A percentile compares a stretch with the other conserved stretches of the same genome.
Evolutionary conservation across 1,140 invertebrate species (phyloP).

Genomic region (Sinella curviseta): DNA sequence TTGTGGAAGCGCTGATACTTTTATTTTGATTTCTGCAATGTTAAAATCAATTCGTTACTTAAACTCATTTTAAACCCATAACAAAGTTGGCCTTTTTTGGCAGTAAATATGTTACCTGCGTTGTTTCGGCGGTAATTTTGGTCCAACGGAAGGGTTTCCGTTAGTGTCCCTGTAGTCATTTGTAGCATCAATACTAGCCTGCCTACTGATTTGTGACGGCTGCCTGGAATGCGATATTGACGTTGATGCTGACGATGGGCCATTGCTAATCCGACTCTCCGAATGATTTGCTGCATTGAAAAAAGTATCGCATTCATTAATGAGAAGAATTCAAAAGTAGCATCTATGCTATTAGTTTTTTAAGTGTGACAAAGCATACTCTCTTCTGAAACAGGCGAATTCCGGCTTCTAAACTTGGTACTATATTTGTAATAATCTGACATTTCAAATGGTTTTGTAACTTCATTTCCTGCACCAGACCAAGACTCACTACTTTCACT

Average conservation of each 20-base stretch:
- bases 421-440: slow-evolving; percentile 46
- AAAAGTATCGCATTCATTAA: too few species aligned
- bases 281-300: too few species aligned
- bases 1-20: not conserved
- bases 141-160: slow-evolving; percentile 9
- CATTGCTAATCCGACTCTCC: too few species aligned
- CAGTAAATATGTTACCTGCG: not conserved
- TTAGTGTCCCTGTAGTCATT: not conserved
- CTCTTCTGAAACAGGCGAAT: slow-evolving; percentile 15
- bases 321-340: too few species aligned
- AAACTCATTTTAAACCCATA: too few species aligned
- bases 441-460: slow-evolving; percentile 46
- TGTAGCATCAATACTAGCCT: not conserved
- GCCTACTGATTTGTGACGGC: not conserved
- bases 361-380: too few species aligned
- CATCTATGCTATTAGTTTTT: too few species aligned
- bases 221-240: not conserved
- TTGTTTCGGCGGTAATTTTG: slow-evolving; percentile 8
- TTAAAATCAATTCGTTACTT: too few species aligned
- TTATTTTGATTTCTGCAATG: slow-evolving; percentile 6
- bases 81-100: too few species aligned
- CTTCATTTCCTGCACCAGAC: slow-evolving; percentile 32
- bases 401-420: slow-evolving; percentile 33
- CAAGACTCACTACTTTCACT: slow-evolving; percentile 40
- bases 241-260: not conserved